A percentile compares a stretch with the other conserved stretches of the same genome.
Conservation (phyloP, 2,113 vertebrate species). For the Coturnix japonica region DNA sequence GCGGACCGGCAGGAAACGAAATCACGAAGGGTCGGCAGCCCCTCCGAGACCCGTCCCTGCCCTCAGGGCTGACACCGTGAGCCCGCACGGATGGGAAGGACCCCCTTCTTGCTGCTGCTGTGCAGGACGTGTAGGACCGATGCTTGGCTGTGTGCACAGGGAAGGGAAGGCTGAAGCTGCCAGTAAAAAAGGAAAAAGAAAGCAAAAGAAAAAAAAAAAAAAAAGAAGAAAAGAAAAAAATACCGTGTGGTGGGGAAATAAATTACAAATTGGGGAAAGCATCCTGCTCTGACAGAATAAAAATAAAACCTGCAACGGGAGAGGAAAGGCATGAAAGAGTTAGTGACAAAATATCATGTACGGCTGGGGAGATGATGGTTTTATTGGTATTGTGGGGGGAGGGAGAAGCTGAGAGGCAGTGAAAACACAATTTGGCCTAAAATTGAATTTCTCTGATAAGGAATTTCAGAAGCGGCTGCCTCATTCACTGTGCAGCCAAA, state of each 20-base stretch:
- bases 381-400: constrained; percentile 76
- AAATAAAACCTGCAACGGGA: constrained; percentile 65
- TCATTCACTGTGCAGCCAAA: constrained; percentile 82
- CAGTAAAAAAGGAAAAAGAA: not conserved
- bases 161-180: not conserved
- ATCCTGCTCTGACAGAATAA: constrained; percentile 63
- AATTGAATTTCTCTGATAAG: constrained; percentile 85
- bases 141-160: not conserved
- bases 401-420: constrained; percentile 76
- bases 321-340: constrained; percentile 65
- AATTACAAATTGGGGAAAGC: constrained; percentile 1
- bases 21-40: not conserved
- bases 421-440: constrained; percentile 84
- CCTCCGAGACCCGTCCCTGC: not conserved
- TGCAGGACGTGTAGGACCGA: not conserved
- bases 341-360: constrained; percentile 73
- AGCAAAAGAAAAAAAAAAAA: not conserved
- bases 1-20: fast-evolving
- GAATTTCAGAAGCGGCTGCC: constrained; percentile 82
- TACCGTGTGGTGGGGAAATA: no score
- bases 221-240: not conserved
- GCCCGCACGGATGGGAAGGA: not conserved
- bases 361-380: constrained; percentile 75
- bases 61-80: fast-evolving
- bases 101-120: not conserved